Evolutionary conservation across 2,113 vertebrate species (phyloP), one percentile per base, ranked within the genome.

Genomic region (Elanus axillaris): DNA sequence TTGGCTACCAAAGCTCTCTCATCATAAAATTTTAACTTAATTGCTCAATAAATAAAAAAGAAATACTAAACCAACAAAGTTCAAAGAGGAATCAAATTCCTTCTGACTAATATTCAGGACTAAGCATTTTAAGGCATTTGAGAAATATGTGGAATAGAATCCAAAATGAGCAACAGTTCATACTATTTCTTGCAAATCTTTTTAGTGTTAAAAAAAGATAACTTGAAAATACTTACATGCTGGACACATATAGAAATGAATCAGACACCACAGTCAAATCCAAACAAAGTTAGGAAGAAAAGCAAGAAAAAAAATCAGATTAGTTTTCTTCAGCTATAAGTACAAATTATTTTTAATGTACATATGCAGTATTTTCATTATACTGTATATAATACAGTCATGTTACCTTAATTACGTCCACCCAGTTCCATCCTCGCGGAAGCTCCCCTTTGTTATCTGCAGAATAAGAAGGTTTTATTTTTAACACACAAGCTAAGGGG

Each of bases 361-460:
- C 25, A 63, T 12, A 67, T 0, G 4, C 38, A 75, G 50, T 48
- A 90, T 43, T 62, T 80, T 85, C 53, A 40, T 21, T 88, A 68
- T 16, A 67, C 16, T 40, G 36, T 6, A 40, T 22, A 47, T 25
- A 78, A 90, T 14, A 48, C 53, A 73, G 55, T 66, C 36, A 53
- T 4, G 11, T 96, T 99, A 99, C 99, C 99, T 99, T 99, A 88
- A 99, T 98, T 31, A 99, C 99, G 11, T 99, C 99, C 25, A 99
- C 98, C 99, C 99, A 99, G 98, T 99, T 99, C 99, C 99, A 99
- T 23, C 99, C 99, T 98, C 99, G 98, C 1, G 99, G 99, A 71
- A 99, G 98, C 34, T 99, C 99, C 20, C 99, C 99, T 97, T 98
- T 99, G 96, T 99, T 98, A 98, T 99, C 99, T 99, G 97, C 56